Evolutionary conservation across 2,888 invertebrate genomes (phyloP).

Genomic region (Zygogramma bicolorata): DNA sequence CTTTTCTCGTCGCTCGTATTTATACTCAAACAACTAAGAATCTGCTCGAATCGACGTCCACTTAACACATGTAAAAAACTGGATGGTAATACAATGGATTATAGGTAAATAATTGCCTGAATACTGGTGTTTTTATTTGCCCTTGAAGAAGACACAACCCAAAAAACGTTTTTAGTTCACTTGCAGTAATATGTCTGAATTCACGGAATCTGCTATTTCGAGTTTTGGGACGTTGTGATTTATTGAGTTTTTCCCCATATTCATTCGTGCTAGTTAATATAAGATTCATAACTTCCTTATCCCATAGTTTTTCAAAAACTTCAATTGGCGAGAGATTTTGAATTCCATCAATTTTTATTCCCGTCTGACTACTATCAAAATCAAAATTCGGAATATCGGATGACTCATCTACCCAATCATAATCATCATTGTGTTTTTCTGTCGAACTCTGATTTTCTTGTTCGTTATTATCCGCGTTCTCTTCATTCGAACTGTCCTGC

Average conservation of each 20-base stretch:
- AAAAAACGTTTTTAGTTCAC: conserved; percentile 16
- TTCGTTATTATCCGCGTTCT: not conserved
- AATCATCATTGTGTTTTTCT: conserved; percentile 5
- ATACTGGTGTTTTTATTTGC: not conserved
- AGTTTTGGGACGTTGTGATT: conserved; percentile 12
- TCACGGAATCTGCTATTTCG: conserved; percentile 11
- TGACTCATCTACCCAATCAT: conserved; percentile 5
- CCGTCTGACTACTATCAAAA: conserved; percentile 16
- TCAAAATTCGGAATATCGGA: conserved; percentile 18
- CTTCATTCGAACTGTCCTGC: not conserved
- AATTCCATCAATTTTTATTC: conserved; percentile 14
- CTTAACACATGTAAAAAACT: not conserved
- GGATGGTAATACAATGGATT: conserved; percentile 21
- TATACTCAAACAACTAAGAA: conserved; percentile 17
- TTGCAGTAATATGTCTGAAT: conserved; percentile 12
- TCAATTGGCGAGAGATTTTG: conserved; percentile 11
- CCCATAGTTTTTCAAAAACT: conserved; percentile 16
- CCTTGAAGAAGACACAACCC: conserved; percentile 14
- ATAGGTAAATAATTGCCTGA: conserved; percentile 12
- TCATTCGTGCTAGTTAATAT: conserved; percentile 15
- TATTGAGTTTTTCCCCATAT: conserved; percentile 6
- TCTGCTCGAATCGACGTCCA: conserved; percentile 21
- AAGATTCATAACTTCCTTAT: conserved; percentile 9
- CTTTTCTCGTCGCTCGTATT: conserved; percentile 1
- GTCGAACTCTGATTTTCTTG: not conserved